Base-by-base conservation (phyloP, 92 coral and sea anemone species). In the Zoanthus sociatus region DNA sequence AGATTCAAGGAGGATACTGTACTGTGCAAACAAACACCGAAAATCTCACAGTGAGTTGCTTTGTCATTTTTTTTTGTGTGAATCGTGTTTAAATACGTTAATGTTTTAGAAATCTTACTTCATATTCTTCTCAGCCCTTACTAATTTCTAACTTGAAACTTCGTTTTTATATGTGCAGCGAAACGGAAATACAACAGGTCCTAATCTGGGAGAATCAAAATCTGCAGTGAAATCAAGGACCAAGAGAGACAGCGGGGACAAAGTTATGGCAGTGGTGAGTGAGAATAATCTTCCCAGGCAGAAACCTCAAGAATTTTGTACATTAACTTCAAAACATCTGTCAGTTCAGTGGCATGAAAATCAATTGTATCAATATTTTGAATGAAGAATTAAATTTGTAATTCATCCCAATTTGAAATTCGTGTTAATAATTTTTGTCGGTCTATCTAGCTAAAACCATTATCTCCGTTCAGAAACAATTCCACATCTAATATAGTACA, bases 261-360 rank as follows among this genome's bases (percentile, higher is more conserved):
- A 78, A 21, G 84, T 66, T 2, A 10, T n/a, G 54, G 63, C 44
- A 18, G 84, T 79, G 84, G 84, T 79, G 84, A 79, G 84, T 73
- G 4, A 30, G 6, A 48, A 13, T 1, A 42, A 32, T 37, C 1
- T 37, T 37, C 42, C 42, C 4, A 37, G 26, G 26, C 4, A 37
- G 42, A 37, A 37, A 37, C 42, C 42, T 37, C 2, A 37, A 37
- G 42, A 37, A 37, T 0, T 37, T 2, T 37, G 13, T 69, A 5
- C 33, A 9, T 21, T 20, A 20, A 7, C 1, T 9, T 21, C 15
- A 21, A 69, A 7, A 30, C 1, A 3, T 20, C 45, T 18, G 15
- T 69, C 10, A 3, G 44, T 14, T 69, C 45, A 20, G 70, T 63
- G 17, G 18, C 70, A 63, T 20, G 70, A 61, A 18, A 61, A 61